Conservation (phyloP, 1,140 invertebrate species). For the Trialeurodes vaporariorum region DNA sequence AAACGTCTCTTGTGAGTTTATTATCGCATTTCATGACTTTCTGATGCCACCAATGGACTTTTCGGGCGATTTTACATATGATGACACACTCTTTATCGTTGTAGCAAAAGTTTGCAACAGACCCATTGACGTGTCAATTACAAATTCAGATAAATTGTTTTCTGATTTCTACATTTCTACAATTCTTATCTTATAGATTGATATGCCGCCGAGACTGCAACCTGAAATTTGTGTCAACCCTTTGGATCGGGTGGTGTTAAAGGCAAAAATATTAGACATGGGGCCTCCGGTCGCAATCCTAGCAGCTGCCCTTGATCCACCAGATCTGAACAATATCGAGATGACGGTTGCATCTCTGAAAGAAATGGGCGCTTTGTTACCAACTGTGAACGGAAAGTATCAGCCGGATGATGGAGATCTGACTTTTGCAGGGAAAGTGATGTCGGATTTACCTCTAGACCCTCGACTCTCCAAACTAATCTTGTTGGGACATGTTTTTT, state of each 20-base stretch:
- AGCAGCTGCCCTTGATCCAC: slow-evolving; percentile 75
- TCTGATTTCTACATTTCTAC: too few species aligned
- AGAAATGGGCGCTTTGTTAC: slow-evolving; percentile 61
- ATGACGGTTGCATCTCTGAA: slow-evolving; percentile 72
- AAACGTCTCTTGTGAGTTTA: too few species aligned
- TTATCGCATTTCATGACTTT: too few species aligned
- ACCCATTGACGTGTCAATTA: too few species aligned
- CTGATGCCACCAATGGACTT: too few species aligned
- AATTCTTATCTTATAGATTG: background rate
- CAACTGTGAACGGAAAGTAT: slow-evolving; percentile 40
- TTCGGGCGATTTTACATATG: too few species aligned
- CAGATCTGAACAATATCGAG: slow-evolving; percentile 67
- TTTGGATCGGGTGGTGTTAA: slow-evolving; percentile 69
- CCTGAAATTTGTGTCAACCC: slow-evolving; percentile 76
- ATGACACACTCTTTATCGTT: too few species aligned
- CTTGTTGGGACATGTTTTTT: slow-evolving; percentile 75
- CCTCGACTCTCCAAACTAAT: slow-evolving; percentile 73
- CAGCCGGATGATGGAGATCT: slow-evolving; percentile 69
- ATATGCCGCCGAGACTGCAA: slow-evolving; percentile 6
- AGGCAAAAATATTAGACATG: slow-evolving; percentile 71
- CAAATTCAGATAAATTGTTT: too few species aligned
- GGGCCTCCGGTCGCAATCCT: slow-evolving; percentile 71
- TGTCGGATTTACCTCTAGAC: slow-evolving; percentile 72
- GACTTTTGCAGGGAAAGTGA: slow-evolving; percentile 72
- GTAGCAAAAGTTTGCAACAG: too few species aligned